Evolutionary conservation across 2,797 vertebrate genomes (phyloP), one percentile per base, ranked within the genome.

Genomic region (Erpetoichthys calabaricus): DNA sequence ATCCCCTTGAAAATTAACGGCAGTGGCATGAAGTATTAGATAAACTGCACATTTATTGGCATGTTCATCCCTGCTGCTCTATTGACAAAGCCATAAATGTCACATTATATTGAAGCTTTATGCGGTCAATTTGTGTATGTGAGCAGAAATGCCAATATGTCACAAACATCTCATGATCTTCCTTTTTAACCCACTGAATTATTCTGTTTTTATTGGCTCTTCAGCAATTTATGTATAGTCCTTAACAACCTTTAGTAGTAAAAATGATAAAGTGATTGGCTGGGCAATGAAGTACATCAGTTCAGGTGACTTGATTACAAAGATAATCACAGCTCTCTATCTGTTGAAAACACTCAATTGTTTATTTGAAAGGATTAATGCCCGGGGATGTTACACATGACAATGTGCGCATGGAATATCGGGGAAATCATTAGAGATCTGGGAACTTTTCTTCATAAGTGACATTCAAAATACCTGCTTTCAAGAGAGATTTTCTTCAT

Each of bases 71-170:
- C 7, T 49, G 47, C n/a, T n/a, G n/a, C 25, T 25, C 25, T 25
- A 25, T 25, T 25, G 25, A 49, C 47, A 49, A 49, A 49, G 47
- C 47, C 47, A 49, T 49, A 49, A 49, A 49, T 49, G 47, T 49
- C 47, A 49, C 47, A 49, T 49, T 49, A 49, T 49, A 49, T 49
- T 49, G 47, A 49, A n/a, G n/a, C n/a, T 49, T 49, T 49, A n/a
- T n/a, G n/a, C 4, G n/a, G 47, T 49, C 47, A 49, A 49, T 49
- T 49, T 49, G 47, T 49, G 47, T 49, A 49, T 49, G 47, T n/a
- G n/a, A 49, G 47, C 47, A 49, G 47, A 49, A 49, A 49, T 49
- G 47, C n/a, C 47, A 49, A 49, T 49, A 49, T 49, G 47, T 49
- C 47, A 49, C 47, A 49, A 49, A 49, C 47, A 49, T n/a, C 47